A percentile compares a stretch with the other conserved stretches of the same genome.
Evolutionary conservation across 2,888 invertebrate genomes (phyloP).

Genomic region (Tenthredo livida): DNA sequence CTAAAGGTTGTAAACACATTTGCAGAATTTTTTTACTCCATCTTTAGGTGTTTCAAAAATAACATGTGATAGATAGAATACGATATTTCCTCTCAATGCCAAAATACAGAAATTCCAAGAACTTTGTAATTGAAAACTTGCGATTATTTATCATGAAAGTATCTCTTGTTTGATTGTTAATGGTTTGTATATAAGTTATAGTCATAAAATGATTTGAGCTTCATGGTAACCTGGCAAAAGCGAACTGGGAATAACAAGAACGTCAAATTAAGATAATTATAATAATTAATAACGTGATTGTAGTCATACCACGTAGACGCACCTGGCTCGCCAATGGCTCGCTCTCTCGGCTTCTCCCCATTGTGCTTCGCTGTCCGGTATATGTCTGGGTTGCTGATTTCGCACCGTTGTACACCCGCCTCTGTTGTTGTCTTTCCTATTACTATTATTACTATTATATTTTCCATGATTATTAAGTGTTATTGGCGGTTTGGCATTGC

Average conservation of each 20-base stretch:
- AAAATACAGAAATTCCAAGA: not conserved
- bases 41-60: not conserved
- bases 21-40: not conserved
- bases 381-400: constrained; percentile 72
- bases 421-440: constrained; percentile 71
- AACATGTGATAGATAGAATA: not conserved
- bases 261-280: constrained; percentile 4
- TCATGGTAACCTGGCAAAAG: not conserved
- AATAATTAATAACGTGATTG: constrained; percentile 73
- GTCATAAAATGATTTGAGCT: not conserved
- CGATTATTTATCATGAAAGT: not conserved
- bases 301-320: constrained; percentile 77
- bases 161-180: not conserved
- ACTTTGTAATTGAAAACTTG: not conserved
- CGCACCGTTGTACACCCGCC: constrained; percentile 67
- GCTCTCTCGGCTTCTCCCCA: constrained; percentile 78
- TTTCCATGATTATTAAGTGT: constrained; percentile 75
- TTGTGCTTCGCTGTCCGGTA: constrained; percentile 76
- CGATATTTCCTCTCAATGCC: not conserved
- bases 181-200: not conserved
- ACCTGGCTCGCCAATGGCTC: constrained; percentile 77
- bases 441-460: constrained; percentile 67
- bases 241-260: not conserved
- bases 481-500: constrained; percentile 75
- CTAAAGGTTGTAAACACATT: not conserved